A percentile compares a stretch with the other conserved stretches of the same genome.
These are phyloP conservation scores for Pristiophorus japonicus DNA, from an alignment of 2,113 vertebrate species.

Conservation along the genomic window DNA sequence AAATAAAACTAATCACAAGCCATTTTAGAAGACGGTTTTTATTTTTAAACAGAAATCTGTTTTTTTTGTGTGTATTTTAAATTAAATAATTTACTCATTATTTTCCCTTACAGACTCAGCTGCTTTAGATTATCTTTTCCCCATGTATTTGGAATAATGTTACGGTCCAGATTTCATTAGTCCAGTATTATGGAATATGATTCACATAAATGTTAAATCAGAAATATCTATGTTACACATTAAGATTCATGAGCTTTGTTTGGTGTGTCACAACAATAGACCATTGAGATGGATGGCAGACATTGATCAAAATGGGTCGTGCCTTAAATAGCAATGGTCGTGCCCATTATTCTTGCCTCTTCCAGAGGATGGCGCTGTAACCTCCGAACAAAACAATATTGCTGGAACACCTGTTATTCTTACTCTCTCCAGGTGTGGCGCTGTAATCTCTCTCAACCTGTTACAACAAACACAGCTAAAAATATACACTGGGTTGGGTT, in stretches of 20 bases:
- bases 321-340: neutral
- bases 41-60: neutral
- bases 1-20: too few relatives aligned
- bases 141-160: neutral
- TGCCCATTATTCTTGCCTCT: neutral
- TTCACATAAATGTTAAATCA: neutral
- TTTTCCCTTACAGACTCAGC: neutral
- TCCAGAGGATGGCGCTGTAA: conserved; percentile 1
- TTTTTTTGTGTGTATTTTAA: neutral
- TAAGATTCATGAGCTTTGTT: neutral
- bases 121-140: neutral
- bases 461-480: neutral
- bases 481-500: neutral
- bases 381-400: neutral
- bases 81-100: neutral
- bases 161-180: neutral
- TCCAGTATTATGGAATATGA: neutral
- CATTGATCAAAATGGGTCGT: neutral
- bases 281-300: neutral
- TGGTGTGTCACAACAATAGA: too few relatives aligned
- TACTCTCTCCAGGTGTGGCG: neutral
- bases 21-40: neutral
- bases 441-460: neutral
- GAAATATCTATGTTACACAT: neutral
- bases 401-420: neutral